Percentiles rank a stretch among this genome's conserved stretches.
Conservation (phyloP, 2,797 vertebrate genomes). For the Xenopus petersii region DNA sequence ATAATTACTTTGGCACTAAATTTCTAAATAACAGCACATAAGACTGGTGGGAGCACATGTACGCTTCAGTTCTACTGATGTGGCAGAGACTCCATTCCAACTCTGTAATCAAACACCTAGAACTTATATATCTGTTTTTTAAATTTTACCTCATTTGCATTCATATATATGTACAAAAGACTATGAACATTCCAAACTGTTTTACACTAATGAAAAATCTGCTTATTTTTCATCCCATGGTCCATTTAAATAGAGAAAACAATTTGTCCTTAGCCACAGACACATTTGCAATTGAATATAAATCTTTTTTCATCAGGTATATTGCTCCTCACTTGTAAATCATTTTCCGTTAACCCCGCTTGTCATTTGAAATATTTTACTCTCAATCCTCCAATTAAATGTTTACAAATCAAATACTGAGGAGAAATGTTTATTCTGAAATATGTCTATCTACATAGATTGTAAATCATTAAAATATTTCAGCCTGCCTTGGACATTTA, state of each 20-base stretch:
- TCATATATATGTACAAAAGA: no score
- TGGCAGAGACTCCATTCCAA: no score
- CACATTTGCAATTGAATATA: not conserved
- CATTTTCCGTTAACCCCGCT: not conserved
- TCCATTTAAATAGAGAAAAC: not conserved
- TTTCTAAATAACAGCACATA: no score
- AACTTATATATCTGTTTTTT: no score
- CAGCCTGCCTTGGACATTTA: not conserved
- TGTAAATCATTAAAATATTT: conserved; percentile 1
- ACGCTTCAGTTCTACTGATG: no score
- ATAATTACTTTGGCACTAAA: no score
- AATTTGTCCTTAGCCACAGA: not conserved
- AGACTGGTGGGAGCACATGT: no score
- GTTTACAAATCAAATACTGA: not conserved
- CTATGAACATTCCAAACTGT: no score
- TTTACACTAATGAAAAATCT: no score
- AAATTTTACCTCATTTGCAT: no score
- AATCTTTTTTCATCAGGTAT: not conserved
- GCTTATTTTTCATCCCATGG: no score
- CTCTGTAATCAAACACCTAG: no score
- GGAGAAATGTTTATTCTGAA: not conserved
- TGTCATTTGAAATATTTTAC: not conserved
- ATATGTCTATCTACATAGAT: not conserved
- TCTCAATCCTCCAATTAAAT: not conserved
- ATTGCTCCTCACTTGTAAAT: not conserved